Percentiles rank a stretch among this genome's conserved stretches.
Evolutionary conservation across 2,797 vertebrate species (phyloP).

Genomic region (Agapornis canus): DNA sequence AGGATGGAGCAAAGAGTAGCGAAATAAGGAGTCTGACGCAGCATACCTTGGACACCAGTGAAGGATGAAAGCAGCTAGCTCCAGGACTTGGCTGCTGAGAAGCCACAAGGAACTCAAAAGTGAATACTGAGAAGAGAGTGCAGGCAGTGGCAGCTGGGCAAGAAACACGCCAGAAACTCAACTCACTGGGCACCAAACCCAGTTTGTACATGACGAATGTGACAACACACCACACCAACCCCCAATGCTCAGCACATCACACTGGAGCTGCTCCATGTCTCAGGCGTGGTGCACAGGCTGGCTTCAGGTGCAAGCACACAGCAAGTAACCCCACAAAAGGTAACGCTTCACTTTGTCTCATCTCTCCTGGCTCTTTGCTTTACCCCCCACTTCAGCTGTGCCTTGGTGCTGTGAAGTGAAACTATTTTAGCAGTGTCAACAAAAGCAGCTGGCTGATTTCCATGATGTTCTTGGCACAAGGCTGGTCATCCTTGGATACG

Average conservation of each 20-base stretch:
- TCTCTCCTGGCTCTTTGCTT: background rate
- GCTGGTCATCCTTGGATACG: conserved; percentile 41
- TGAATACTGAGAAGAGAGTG: fast-evolving
- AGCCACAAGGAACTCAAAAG: background rate
- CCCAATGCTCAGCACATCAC: too few species aligned
- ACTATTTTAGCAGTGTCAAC: conserved; percentile 50
- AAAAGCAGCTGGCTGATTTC: conserved; percentile 58
- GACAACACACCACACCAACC: fast-evolving
- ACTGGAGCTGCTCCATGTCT: background rate
- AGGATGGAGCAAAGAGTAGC: background rate
- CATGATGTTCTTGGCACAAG: conserved; percentile 42
- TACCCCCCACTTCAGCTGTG: background rate
- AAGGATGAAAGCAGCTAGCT: background rate
- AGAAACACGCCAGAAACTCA: background rate
- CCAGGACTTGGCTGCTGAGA: background rate
- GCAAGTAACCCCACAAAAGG: background rate
- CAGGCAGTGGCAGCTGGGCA: background rate
- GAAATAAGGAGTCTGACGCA: background rate
- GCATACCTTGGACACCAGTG: background rate
- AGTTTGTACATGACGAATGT: fast-evolving
- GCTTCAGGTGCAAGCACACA: too few species aligned
- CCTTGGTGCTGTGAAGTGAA: background rate
- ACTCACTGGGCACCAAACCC: background rate
- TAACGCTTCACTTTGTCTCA: background rate
- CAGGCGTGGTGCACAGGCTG: background rate